Evolutionary conservation across 1,140 invertebrate species (phyloP), one percentile per base, ranked within the genome.

Genomic region (Charaxes varanes): DNA sequence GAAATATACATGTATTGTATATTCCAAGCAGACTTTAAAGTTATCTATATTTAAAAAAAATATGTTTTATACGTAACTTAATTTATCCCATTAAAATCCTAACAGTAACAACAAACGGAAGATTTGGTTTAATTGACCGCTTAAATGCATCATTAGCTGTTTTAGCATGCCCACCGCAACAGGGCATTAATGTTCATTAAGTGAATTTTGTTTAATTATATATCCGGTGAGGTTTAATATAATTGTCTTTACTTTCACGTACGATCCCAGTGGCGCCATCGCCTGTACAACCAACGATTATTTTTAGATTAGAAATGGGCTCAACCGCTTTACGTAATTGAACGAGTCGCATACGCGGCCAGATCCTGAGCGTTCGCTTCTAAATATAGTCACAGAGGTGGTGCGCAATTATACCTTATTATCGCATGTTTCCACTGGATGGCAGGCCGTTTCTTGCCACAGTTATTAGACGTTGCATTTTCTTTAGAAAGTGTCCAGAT

Each of bases 251-350:
- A 79, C 78, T 83, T 83, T 80, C 76, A 71, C 70, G 64, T 68
- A 68, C 65, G 63, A 73, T 67, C 76, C 73, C 60, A 67, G 51
- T 79, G 78, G 78, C 78, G 79, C 76, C 76, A 61, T 65, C 66
- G 71, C 62, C 68, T 64, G 61, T 58, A 64, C 57, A 73, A 72
- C 72, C 79, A 77, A 62, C 74, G 76, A 83, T 83, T 83, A 83
- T 83, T 83, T 83, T 83, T 83, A 80, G 79, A 83, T 83, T 83
- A 83, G 79, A 80, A 83, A 83, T 83, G 76, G 51, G 76, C 76
- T 73, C 74, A 83, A 79, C 76, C 66, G 79, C 76, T 80, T 80
- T 83, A 83, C 74, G 79, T 83, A 83, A 80, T 83, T 83, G 68
- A 70, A 69, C 72, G 54, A 67, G 78, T 71, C 71, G 70, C 73